Conservation (phyloP, 2,797 vertebrate species). For the Spheniscus humboldti region DNA sequence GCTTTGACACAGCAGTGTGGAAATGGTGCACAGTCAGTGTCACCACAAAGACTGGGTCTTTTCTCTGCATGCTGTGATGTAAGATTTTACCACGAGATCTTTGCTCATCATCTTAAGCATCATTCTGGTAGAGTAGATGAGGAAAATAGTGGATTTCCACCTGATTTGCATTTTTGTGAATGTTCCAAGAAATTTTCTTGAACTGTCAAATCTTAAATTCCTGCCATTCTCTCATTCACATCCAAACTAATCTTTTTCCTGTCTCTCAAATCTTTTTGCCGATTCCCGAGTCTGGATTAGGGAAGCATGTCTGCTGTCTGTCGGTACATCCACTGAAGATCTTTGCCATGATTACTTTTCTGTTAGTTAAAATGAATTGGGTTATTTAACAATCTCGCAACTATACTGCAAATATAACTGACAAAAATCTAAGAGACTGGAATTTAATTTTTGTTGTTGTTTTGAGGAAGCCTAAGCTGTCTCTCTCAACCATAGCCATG, state of each 20-base stretch:
- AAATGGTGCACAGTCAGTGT: not conserved
- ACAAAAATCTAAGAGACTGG: not conserved
- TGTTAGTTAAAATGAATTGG: not conserved
- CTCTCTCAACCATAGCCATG: not conserved
- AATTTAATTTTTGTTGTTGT: not conserved
- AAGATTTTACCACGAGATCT: not conserved
- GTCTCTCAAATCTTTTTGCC: not conserved
- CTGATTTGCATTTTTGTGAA: not conserved
- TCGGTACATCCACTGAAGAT: not conserved
- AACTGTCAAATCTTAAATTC: not conserved
- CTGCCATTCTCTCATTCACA: not conserved
- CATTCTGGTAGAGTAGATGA: not conserved
- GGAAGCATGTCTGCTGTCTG: not conserved
- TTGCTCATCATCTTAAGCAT: not conserved
- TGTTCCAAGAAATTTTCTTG: not conserved
- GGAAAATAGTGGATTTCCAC: not conserved
- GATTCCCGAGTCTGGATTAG: not conserved
- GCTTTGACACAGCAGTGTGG: not conserved
- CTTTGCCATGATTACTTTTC: not conserved
- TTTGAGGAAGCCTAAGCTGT: not conserved
- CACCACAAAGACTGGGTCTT: not conserved
- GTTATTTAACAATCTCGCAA: not conserved
- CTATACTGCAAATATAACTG: not conserved
- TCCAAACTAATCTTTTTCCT: not conserved
- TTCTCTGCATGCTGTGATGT: not conserved